A percentile compares a stretch with the other conserved stretches of the same genome.
Conservation (phyloP, 2,888 invertebrate species). For the Tolmerus cingulatus region DNA sequence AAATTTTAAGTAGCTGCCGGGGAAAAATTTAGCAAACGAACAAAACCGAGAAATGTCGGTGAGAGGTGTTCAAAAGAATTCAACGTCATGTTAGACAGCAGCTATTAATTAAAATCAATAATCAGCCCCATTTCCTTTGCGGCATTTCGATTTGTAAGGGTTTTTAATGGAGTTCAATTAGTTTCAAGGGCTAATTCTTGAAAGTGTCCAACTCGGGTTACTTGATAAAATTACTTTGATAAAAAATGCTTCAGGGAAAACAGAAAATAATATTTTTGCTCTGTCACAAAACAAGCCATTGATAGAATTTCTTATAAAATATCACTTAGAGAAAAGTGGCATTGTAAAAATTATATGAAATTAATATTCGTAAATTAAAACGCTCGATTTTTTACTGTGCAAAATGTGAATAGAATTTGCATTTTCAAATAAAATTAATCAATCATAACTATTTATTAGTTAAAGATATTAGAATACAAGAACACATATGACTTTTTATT, state of each 20-base stretch:
- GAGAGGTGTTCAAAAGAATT: not conserved
- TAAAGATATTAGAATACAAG: too few relatives aligned
- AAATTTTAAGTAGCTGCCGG: not conserved
- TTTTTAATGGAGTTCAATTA: not conserved
- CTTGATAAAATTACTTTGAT: not conserved
- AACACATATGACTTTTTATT: too few relatives aligned
- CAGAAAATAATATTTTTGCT: too few relatives aligned
- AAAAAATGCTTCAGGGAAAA: not conserved
- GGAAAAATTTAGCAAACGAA: not conserved
- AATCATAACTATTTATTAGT: too few relatives aligned
- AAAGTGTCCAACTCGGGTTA: not conserved
- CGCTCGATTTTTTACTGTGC: too few relatives aligned
- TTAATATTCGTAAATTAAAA: too few relatives aligned
- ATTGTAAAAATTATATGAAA: too few relatives aligned
- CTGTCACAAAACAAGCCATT: too few relatives aligned
- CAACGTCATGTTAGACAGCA: not conserved
- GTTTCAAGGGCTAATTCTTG: not conserved
- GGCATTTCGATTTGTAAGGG: not conserved
- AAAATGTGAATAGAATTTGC: too few relatives aligned
- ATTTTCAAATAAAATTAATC: too few relatives aligned
- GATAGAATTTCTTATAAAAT: too few relatives aligned
- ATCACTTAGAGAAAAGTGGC: too few relatives aligned
- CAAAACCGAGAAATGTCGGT: not conserved
- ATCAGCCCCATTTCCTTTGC: not conserved
- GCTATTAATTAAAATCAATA: not conserved